These are phyloP conservation scores for Enhydra lutris DNA, from an alignment of 2,113 vertebrate genomes.

Conservation along the genomic window DNA sequence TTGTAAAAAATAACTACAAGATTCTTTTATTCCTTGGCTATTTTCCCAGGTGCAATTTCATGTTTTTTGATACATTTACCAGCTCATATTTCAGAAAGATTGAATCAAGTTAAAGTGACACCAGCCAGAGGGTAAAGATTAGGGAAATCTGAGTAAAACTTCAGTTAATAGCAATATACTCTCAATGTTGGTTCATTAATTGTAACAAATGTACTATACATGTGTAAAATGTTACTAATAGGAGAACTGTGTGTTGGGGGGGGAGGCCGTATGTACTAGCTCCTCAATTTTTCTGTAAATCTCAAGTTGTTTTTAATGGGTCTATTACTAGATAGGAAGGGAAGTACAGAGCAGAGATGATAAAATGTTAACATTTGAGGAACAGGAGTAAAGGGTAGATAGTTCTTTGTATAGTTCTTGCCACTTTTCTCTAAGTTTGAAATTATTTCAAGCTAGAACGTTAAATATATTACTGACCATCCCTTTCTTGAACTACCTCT, in stretches of 20 bases:
- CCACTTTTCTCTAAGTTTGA: neutral
- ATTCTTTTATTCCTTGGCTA: neutral
- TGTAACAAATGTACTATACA: neutral
- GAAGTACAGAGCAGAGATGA: neutral
- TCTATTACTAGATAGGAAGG: neutral
- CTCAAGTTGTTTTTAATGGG: constrained; percentile 1
- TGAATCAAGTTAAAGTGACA: neutral
- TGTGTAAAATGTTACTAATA: neutral
- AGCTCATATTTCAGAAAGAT: neutral
- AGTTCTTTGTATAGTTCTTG: neutral
- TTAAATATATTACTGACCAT: neutral
- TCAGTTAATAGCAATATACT: neutral
- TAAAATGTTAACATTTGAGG: neutral
- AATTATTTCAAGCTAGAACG: neutral
- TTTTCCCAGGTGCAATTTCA: neutral
- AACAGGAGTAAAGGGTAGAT: neutral
- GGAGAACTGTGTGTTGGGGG: accelerated
- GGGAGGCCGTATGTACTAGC: neutral
- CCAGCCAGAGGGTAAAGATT: neutral
- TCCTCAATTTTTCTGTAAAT: constrained; percentile 22
- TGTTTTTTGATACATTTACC: neutral
- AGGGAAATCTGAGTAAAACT: neutral
- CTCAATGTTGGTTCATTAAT: neutral
- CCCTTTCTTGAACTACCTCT: neutral
- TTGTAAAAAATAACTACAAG: neutral